Evolutionary conservation across 2,797 vertebrate genomes (phyloP).

Genomic region (Myripristis jacobus): DNA sequence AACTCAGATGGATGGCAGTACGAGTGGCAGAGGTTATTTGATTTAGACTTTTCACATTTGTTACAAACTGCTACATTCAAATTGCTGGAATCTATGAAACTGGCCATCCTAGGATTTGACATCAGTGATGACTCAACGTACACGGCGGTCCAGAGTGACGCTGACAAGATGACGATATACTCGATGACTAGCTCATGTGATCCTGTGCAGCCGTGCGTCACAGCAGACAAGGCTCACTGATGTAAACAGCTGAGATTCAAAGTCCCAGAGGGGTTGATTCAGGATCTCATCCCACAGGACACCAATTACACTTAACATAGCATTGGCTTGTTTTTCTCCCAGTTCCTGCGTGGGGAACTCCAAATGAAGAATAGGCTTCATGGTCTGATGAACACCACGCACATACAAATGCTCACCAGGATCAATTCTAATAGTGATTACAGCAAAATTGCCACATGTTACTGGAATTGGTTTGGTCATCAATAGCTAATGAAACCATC

Average conservation of each 20-base stretch:
- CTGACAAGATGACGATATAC: background rate
- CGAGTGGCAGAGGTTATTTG: constrained; percentile 20
- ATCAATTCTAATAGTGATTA: constrained; percentile 48
- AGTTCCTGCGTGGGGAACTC: constrained; percentile 2
- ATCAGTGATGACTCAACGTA: background rate
- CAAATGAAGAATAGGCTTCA: constrained; percentile 13
- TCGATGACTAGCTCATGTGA: constrained; percentile 16
- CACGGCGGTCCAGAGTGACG: background rate
- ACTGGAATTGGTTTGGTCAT: constrained; percentile 14
- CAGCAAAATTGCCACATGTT: constrained; percentile 36
- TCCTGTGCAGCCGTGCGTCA: constrained; percentile 17
- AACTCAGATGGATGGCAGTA: constrained; percentile 31
- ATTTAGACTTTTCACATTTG: constrained; percentile 29
- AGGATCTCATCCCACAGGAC: constrained; percentile 26
- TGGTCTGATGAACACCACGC: background rate
- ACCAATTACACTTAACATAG: constrained; percentile 38
- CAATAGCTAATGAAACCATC: constrained; percentile 25
- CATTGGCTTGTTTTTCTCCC: background rate
- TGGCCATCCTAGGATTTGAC: background rate
- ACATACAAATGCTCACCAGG: constrained; percentile 1
- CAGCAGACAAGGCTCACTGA: no score
- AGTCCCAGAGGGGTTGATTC: constrained; percentile 24
- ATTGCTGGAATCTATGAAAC: background rate
- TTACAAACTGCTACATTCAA: background rate
- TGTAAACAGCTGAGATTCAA: background rate